Conservation (phyloP, 2,888 invertebrate species). For the Galeruca laticollis region DNA sequence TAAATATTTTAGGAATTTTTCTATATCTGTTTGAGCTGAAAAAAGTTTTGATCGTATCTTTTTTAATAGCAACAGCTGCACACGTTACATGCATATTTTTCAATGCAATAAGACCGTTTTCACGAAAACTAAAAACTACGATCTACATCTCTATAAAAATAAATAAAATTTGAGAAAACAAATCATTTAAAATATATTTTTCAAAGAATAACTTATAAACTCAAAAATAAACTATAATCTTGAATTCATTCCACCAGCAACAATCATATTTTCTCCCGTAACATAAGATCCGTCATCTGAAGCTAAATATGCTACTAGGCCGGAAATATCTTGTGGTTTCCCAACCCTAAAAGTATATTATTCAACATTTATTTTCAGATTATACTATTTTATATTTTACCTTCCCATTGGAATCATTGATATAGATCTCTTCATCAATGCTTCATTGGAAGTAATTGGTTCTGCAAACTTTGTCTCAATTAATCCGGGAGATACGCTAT, state of each 20-base stretch:
- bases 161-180: too few relatives aligned
- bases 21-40: too few relatives aligned
- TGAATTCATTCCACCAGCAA: conserved; percentile 74
- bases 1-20: too few relatives aligned
- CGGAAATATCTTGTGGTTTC: conserved; percentile 72
- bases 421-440: conserved; percentile 60
- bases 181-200: neutral
- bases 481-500: conserved; percentile 93
- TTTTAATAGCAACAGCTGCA: too few relatives aligned
- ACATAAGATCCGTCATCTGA: conserved; percentile 80
- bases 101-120: too few relatives aligned
- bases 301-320: conserved; percentile 76
- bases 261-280: conserved; percentile 78
- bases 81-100: too few relatives aligned
- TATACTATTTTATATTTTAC: conserved; percentile 53
- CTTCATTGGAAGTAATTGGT: conserved; percentile 69
- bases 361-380: neutral
- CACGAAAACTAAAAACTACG: too few relatives aligned
- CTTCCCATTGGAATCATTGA: conserved; percentile 66
- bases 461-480: conserved; percentile 91
- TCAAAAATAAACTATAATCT: conserved; percentile 66
- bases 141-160: too few relatives aligned
- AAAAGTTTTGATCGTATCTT: too few relatives aligned
- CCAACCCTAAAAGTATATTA: conserved; percentile 68
- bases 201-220: too few relatives aligned